phyloP scores from a whole-genome alignment of 2,797 vertebrate species.

The Coranthus polyacanthus region DNA sequence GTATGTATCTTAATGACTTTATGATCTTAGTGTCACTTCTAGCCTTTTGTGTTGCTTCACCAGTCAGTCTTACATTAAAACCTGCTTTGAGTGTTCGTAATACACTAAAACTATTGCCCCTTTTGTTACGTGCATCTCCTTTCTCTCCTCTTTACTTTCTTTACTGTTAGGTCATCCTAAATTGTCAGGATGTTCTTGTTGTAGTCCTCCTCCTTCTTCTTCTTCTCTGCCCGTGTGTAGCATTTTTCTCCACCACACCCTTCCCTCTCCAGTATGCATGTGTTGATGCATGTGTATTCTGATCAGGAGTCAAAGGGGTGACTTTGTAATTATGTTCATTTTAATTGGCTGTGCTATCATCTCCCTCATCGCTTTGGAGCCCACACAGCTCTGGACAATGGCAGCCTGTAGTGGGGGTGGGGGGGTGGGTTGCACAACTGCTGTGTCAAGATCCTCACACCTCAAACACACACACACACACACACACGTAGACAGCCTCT shows the following conservation, averaged over 20 bases:
- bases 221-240: slow-evolving; percentile 17
- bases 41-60: no score
- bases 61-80: neutral
- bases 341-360: slow-evolving; percentile 90
- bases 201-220: neutral
- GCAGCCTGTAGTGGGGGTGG: slow-evolving; percentile 59
- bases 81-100: neutral
- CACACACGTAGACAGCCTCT: slow-evolving; percentile 57
- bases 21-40: no score
- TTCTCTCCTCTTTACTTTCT: slow-evolving; percentile 14
- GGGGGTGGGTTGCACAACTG: slow-evolving; percentile 50
- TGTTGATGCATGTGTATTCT: slow-evolving; percentile 82
- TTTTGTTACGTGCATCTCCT: neutral
- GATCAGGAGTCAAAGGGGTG: slow-evolving; percentile 86
- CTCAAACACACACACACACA: slow-evolving; percentile 33
- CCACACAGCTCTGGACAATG: slow-evolving; percentile 80
- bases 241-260: slow-evolving; percentile 18
- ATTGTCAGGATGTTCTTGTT: slow-evolving; percentile 4
- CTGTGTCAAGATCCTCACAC: slow-evolving; percentile 50
- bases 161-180: neutral
- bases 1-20: no score
- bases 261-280: slow-evolving; percentile 37
- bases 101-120: neutral
- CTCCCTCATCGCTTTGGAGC: slow-evolving; percentile 82
- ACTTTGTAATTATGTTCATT: slow-evolving; percentile 91